phyloP scores from a whole-genome alignment of 1,140 invertebrate species.

The Caerostris extrusa region DNA sequence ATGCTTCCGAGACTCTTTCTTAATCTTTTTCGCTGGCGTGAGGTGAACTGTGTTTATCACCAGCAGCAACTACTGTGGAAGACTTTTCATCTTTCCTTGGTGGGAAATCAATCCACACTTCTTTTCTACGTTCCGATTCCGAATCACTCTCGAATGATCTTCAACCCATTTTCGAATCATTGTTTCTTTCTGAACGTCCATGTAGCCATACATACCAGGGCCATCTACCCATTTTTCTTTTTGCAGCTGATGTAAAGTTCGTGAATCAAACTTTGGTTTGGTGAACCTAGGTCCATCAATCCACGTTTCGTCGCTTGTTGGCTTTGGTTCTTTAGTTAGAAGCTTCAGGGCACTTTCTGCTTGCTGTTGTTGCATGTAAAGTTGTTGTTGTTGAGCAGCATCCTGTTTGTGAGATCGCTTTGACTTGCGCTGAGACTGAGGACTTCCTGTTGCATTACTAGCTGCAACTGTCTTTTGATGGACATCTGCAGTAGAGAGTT shows the following conservation, averaged over 20 bases:
- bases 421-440: constrained; percentile 67
- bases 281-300: constrained; percentile 95
- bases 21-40: constrained; percentile 2
- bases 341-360: constrained; percentile 79
- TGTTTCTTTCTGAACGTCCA: constrained; percentile 87
- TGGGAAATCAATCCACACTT: constrained; percentile 78
- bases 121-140: constrained; percentile 71
- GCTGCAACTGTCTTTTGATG: constrained; percentile 30
- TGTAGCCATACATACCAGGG: constrained; percentile 87
- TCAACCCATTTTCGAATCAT: constrained; percentile 84
- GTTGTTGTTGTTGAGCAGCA: constrained; percentile 80
- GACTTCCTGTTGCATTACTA: constrained; percentile 59
- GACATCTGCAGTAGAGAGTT: not conserved
- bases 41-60: constrained; percentile 5
- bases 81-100: constrained; percentile 39
- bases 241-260: constrained; percentile 83
- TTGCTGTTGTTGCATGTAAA: constrained; percentile 78
- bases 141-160: constrained; percentile 85
- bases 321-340: constrained; percentile 65
- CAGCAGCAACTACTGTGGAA: not conserved
- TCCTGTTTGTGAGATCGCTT: constrained; percentile 79
- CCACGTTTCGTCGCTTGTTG: constrained; percentile 92
- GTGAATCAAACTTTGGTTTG: constrained; percentile 82
- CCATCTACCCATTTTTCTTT: constrained; percentile 97
- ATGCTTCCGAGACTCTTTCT: constrained; percentile 4